Base-by-base conservation (phyloP, 2,113 vertebrate species). In the Ramphastos sulfuratus region DNA sequence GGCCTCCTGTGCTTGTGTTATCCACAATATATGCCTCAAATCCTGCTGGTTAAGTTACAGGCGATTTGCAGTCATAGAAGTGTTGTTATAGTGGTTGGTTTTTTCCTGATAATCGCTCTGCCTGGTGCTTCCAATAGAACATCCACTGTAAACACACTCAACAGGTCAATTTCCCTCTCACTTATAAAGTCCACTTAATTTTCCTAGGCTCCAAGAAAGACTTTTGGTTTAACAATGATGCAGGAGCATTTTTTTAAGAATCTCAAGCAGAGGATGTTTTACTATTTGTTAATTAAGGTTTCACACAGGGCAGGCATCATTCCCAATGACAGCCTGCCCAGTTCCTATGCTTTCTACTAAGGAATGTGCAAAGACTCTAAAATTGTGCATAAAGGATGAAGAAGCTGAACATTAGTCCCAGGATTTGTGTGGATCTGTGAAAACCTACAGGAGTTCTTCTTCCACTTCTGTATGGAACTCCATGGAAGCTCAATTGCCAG, bases 141-240 rank as follows among this genome's bases (percentile, higher is more conserved):
- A 75, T 58, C 21, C 24, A 84, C 56, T 85, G 19, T 75, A 90
- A 91, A 90, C 46, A 88, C 23, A 88, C 46, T 84, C 77, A 58
- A 46, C 85, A n/a, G 69, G 61, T 91, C 2, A 0, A 88, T 88
- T 93, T 87, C 0, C 0, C n/a, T 67, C 30, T 71, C 61, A 54
- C 21, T 88, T 86, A 78, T 15, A n/a, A 90, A 92, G 48, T 61
- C 44, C 50, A 79, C 66, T 93, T 88, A 86, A 92, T 71, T 58
- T 90, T 93, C 46, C 37, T 12, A 20, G 18, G 18, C 50, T 74
- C 56, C 25, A 35, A 7, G 17, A 88, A 88, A 37, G 48, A 13
- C 39, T 72, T 74, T 86, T 83, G 16, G 7, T 74, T 90, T 8
- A 3, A n/a, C 54, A 92, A 82, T 35, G 33, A 91, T 21, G 35